Evolutionary conservation across 2,113 vertebrate genomes (phyloP), one percentile per base, ranked within the genome.

Genomic region (Notothenia rossii): DNA sequence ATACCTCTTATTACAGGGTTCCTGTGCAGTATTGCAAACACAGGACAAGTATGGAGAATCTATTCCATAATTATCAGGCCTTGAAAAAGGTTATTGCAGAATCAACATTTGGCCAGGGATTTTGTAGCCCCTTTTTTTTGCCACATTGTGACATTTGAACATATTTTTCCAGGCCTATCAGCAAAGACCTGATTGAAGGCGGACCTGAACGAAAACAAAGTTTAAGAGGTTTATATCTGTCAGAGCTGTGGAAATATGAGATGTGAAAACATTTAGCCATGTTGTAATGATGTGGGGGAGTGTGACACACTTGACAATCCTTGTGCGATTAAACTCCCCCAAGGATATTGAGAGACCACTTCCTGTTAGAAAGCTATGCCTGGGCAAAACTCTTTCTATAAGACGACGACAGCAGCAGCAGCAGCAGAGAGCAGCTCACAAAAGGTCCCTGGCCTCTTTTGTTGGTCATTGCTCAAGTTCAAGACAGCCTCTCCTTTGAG

Each of bases 291-390:
- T 62, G 75, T 67, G 68, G 56, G 58, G 68, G 77, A 74, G 60
- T 62, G 0, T 85, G 53, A 77, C 68, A 54, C 68, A 62, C 71
- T 79, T 79, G 55, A 74, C 62, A 78, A 53, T 67, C 77, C 69
- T 87, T 70, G 51, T 79, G 46, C 67, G 49, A 88, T 74, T 79
- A 79, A 83, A 77, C 71, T 70, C 87, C 80, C 86, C 50, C 49
- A 54, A 75, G 68, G 71, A 83, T 73, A 83, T 76, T 62, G 50
- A 14, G 62, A 83, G 76, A 88, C 82, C 83, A 84, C 91, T 93
- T 94, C 90, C 89, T 91, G 86, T 87, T 89, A 84, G 84, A 88
- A 85, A 88, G 76, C 78, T 63, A 12, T 69, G 79, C 87, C 72
- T 64, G 59, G 58, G 58, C 71, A 63, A 46, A 10, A 53, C 67